Evolutionary conservation across 2,797 vertebrate genomes (phyloP), one percentile per base, ranked within the genome.

Genomic region (Gambusia yucatana): DNA sequence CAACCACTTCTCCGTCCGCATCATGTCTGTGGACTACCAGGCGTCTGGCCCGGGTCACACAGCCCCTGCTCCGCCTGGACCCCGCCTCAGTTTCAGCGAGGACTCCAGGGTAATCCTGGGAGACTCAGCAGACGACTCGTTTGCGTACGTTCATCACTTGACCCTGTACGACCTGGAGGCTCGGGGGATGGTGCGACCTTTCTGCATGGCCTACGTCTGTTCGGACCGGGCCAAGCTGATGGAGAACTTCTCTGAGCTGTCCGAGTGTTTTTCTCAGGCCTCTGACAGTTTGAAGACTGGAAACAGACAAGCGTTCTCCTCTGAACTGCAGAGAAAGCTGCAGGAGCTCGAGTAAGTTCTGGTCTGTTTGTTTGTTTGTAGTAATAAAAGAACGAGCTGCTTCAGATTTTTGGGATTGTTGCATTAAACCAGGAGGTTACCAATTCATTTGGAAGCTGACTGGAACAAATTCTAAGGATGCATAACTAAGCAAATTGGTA

Each of bases 21-120:
- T 99, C 89, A 99, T 99, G 98, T 99, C 98, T 0, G 98, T 99
- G 94, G 98, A 99, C 92, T 99, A 99, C 85, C 98, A 99, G 92
- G 97, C 97, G 4, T 97, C 97, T 0, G 97, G 97, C 0, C 96
- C 98, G 3, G 93, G 96, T 16, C 95, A 97, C 41, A 87, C 41
- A n/a, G 48, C 81, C 0, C 75, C 86, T 0, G 1, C 75, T 0
- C 78, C 80, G 41, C 22, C 89, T 0, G 90, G 93, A 3, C 92
- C 90, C 17, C 91, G 87, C 28, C 92, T 95, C 69, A 94, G 97
- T 92, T 99, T 99, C 1, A 97, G 97, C 80, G 97, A 99, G 92
- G 98, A 99, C 87, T 98, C 98, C 50, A 97, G 96, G 81, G 97
- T 99, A 73, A 96, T 99, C 47, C 93, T 99, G 85, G 98, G 98